phyloP scores from a whole-genome alignment of 2,797 vertebrate species.

The Aeoliscus strigatus region DNA sequence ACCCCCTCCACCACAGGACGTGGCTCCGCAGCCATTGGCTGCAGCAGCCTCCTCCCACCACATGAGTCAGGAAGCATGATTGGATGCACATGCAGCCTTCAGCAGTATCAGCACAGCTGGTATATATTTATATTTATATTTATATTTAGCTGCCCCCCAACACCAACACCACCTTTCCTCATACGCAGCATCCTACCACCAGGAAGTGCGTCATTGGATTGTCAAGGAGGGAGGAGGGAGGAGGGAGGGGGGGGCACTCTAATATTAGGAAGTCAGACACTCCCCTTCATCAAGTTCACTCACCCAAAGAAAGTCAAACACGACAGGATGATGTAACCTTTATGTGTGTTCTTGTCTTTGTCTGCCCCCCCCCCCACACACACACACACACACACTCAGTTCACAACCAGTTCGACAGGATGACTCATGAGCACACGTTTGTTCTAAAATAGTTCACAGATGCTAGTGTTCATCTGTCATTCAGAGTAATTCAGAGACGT shows the following conservation, averaged over 20 bases:
- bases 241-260: conserved; percentile 48
- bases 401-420: not conserved
- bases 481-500: no score
- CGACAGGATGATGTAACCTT: conserved; percentile 3
- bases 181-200: conserved; percentile 28
- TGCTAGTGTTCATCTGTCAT: no score
- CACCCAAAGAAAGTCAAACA: no score
- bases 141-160: conserved; percentile 50
- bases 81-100: conserved; percentile 46
- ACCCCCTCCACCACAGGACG: no score
- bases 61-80: conserved; percentile 44
- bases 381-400: not conserved
- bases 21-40: no score
- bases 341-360: not conserved
- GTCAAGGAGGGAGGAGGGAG: conserved; percentile 53
- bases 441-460: not conserved
- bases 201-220: conserved; percentile 66
- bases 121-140: no score
- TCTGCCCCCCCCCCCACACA: no score
- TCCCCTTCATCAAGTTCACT: conserved; percentile 29
- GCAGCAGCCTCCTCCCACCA: conserved; percentile 41
- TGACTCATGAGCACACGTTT: not conserved
- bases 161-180: not conserved
- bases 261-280: conserved; percentile 47
- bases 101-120: conserved; percentile 46